Conservation (phyloP, 2,888 invertebrate genomes). For the Drosophila helvetica region DNA sequence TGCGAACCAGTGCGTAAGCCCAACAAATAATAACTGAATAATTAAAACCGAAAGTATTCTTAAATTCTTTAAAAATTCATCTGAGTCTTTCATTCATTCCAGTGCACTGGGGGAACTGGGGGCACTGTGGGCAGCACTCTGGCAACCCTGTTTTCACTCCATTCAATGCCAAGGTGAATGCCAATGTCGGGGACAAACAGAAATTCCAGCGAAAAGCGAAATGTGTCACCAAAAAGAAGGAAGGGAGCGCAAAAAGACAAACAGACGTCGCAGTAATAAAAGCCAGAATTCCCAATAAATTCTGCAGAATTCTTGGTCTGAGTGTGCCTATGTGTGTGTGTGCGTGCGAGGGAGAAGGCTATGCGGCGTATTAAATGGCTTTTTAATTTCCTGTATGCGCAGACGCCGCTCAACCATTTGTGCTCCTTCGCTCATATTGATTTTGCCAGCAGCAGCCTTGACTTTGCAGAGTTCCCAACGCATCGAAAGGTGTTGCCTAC, state of each 20-base stretch:
- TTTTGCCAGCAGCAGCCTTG: conserved; percentile 34
- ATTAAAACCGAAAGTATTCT: conserved; percentile 74
- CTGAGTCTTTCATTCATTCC: conserved; percentile 45
- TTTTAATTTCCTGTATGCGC: conserved; percentile 46
- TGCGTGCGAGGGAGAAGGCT: not conserved
- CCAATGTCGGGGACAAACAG: conserved; percentile 18
- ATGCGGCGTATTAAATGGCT: conserved; percentile 35
- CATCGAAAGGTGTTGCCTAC: conserved; percentile 6
- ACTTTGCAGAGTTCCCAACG: conserved; percentile 45
- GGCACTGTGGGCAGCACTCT: conserved; percentile 9
- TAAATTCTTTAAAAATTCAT: conserved; percentile 71
- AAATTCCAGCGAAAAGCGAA: conserved; percentile 6
- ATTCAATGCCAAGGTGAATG: conserved; percentile 43
- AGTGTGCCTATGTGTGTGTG: not conserved
- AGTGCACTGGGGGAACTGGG: not conserved
- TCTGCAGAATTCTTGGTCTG: not conserved
- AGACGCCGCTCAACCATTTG: conserved; percentile 32
- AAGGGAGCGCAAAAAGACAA: not conserved
- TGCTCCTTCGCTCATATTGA: conserved; percentile 35
- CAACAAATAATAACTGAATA: conserved; percentile 51
- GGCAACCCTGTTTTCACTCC: conserved; percentile 23
- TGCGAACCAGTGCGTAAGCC: conserved; percentile 32
- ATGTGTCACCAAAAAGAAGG: conserved; percentile 1
- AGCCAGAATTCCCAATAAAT: conserved; percentile 18
- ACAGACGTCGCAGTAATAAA: not conserved